Base-by-base conservation (phyloP, 2,113 vertebrate species). In the Plectropomus leopardus region DNA sequence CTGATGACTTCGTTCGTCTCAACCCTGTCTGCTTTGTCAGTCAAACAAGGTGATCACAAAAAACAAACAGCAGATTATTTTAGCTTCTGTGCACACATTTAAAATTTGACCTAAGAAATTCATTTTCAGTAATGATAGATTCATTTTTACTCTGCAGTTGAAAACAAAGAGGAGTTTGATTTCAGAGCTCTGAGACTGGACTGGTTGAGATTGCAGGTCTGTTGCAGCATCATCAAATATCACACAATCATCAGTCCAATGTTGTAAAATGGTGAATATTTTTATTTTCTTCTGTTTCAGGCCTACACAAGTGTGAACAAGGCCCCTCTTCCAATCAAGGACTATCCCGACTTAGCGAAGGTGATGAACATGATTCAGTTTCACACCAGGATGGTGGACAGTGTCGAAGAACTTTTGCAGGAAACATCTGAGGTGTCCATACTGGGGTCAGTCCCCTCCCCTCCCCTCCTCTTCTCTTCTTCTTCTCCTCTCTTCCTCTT, bases 1-100 rank as follows among this genome's bases (percentile, higher is more conserved):
- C 96, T 99, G 66, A 93, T 98, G 93, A 97, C 95, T 0, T 97
- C 97, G 0, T 98, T 99, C 2, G 97, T 99, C 82, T 97, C 95
- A n/a, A 93, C 91, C 2, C 90, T 99, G 63, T 96, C 97, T 2
- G 93, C 94, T 48, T 94, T 99, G 34, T 95, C 93, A 5, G 16
- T 96, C 86, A 98, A 97, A 86, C 96, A 97, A 96, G 95, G 98
- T 98, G 88, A 76, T 5, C 15, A 44, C 14, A 42, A 8, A 45
- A 26, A 32, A 3, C 19, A 30, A 1, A 30, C 8, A 7, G 7
- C 36, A 44, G 19, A 54, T 36, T 21, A 28, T 14, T 1, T 26
- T 10, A 58, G 7, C 0, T 40, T 16, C 4, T 48, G 2, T 17
- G 7, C n/a, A 23, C 19, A 14, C 47, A 1, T 48, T 26, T 44